A percentile compares a stretch with the other conserved stretches of the same genome.
phyloP scores from a whole-genome alignment of 2,113 vertebrate genomes.

The Oncorhynchus nerka region DNA sequence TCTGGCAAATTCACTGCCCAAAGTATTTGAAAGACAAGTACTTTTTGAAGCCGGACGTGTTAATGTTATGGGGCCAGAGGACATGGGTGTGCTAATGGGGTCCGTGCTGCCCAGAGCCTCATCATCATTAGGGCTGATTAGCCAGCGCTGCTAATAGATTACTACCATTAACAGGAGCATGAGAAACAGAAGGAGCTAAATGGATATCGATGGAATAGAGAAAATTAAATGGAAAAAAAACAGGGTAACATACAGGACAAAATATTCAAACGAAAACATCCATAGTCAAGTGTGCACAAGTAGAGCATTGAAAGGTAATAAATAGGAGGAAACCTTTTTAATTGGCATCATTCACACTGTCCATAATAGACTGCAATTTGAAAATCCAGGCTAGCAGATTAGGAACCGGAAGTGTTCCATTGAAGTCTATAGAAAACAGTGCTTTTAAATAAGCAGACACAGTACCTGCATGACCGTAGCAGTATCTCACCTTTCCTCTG shows the following conservation, averaged over 20 bases:
- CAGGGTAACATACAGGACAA: not conserved
- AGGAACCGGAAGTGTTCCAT: no score
- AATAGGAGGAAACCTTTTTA: no score
- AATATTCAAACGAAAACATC: not conserved
- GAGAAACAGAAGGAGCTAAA: not conserved
- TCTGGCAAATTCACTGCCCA: no score
- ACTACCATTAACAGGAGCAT: not conserved
- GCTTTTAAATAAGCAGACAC: no score
- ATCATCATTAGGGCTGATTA: not conserved
- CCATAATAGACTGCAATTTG: no score
- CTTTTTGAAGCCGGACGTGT: not conserved
- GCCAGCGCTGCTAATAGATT: not conserved
- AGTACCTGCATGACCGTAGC: conserved; percentile 88
- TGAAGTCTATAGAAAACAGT: not conserved
- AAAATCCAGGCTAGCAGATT: no score
- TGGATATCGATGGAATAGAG: not conserved
- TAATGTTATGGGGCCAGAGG: not conserved
- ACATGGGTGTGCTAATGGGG: not conserved
- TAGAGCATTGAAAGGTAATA: not conserved
- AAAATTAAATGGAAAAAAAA: not conserved
- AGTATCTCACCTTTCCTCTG: conserved; percentile 94
- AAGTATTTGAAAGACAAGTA: no score
- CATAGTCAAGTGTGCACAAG: not conserved
- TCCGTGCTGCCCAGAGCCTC: not conserved
- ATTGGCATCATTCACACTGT: no score